Conservation (phyloP, 2,113 vertebrate genomes). For the Dipodomys stephensi region DNA sequence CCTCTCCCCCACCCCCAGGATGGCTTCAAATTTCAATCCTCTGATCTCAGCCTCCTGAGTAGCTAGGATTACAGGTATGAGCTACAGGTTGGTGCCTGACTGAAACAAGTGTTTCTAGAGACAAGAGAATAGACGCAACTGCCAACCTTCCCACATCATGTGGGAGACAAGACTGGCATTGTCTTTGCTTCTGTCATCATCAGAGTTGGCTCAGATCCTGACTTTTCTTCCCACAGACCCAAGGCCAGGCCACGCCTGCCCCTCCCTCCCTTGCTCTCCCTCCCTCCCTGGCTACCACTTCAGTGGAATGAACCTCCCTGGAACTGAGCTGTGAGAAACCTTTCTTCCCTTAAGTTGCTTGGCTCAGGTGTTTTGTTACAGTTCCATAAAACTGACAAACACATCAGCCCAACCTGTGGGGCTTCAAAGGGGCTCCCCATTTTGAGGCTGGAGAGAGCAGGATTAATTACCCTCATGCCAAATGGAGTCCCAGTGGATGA, state of each 20-base stretch:
- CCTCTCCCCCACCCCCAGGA: no score
- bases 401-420: neutral
- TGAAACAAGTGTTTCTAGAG: neutral
- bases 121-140: neutral
- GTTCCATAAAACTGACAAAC: neutral
- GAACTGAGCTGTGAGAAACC: neutral
- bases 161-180: neutral
- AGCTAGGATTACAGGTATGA: no score
- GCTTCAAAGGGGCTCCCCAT: no score
- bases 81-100: no score
- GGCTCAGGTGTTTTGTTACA: neutral
- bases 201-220: neutral
- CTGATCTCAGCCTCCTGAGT: no score
- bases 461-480: accelerated
- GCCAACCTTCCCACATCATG: neutral
- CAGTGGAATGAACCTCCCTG: no score
- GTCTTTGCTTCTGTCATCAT: neutral
- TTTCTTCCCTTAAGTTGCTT: neutral
- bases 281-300: no score
- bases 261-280: neutral
- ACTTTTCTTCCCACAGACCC: no score
- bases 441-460: no score
- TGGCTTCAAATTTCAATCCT: no score
- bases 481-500: neutral
- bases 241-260: no score